Evolutionary conservation across 1,140 invertebrate genomes (phyloP).

Genomic region (Diachasmimorpha longicaudata): DNA sequence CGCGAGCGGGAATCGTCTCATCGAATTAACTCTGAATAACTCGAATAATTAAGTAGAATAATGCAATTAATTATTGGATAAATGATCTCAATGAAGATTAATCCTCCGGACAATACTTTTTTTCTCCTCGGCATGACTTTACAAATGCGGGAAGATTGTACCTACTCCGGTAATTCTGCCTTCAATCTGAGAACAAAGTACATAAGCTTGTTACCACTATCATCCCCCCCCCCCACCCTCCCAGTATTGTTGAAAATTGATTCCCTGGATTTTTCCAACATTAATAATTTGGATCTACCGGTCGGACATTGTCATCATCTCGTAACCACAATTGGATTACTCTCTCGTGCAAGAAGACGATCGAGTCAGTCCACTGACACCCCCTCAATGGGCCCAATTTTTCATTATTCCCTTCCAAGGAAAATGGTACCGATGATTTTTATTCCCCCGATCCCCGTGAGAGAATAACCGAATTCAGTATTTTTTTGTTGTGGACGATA

Average conservation of each 20-base stretch:
- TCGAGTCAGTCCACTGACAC: background rate
- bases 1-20: background rate
- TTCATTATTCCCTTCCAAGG: background rate
- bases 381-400: background rate
- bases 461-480: background rate
- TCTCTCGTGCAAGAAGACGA: background rate
- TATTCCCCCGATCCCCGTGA: background rate
- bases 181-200: background rate
- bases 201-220: background rate
- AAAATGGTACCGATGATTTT: background rate
- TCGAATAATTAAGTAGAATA: background rate
- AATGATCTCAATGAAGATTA: background rate
- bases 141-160: conserved; percentile 3
- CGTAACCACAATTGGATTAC: conserved; percentile 3
- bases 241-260: background rate
- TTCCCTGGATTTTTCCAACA: background rate
- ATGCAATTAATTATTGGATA: background rate
- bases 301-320: background rate
- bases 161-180: background rate
- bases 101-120: background rate
- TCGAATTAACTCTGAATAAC: background rate
- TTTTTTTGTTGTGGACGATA: background rate
- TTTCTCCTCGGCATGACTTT: background rate
- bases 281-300: background rate
- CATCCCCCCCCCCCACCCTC: too few relatives aligned